Percentiles rank a stretch among this genome's conserved stretches.
Conservation (phyloP, 2,888 invertebrate genomes). For the Dasysyrphus tricinctus region DNA sequence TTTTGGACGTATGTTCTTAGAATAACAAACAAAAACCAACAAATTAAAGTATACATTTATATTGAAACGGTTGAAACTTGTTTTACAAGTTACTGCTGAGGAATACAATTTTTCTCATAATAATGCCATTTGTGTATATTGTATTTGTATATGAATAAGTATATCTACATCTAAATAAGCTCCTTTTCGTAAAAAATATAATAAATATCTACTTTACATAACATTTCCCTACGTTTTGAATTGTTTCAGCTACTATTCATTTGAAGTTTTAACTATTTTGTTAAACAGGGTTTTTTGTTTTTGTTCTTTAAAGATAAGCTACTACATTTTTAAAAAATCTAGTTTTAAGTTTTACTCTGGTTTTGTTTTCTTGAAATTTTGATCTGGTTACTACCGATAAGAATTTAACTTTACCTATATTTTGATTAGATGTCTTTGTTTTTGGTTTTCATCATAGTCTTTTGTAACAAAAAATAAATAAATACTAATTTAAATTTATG, state of each 20-base stretch:
- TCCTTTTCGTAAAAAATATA: conserved; percentile 70
- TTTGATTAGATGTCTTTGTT: conserved; percentile 12
- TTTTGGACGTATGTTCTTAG: conserved; percentile 61
- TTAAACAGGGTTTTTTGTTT: conserved; percentile 9
- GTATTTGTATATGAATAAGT: conserved; percentile 66
- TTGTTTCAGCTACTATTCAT: conserved; percentile 33
- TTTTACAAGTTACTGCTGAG: conserved; percentile 25
- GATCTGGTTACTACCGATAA: conserved; percentile 31
- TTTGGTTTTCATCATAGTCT: neutral
- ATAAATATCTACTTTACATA: conserved; percentile 60
- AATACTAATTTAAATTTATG: neutral
- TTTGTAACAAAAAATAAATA: neutral
- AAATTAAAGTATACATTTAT: neutral
- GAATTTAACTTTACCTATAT: neutral
- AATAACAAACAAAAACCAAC: conserved; percentile 17
- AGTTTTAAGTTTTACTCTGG: neutral
- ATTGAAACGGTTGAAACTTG: conserved; percentile 23
- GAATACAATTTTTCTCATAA: conserved; percentile 40
- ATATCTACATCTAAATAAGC: conserved; percentile 72
- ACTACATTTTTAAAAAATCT: conserved; percentile 35
- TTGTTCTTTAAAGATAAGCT: neutral
- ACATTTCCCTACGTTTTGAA: conserved; percentile 52
- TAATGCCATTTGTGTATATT: conserved; percentile 38
- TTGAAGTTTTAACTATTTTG: conserved; percentile 13
- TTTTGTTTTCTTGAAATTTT: conserved; percentile 29